These are phyloP conservation scores for Hydrolagus affinis DNA, from an alignment of 2,113 vertebrate genomes.

Conservation along the genomic window DNA sequence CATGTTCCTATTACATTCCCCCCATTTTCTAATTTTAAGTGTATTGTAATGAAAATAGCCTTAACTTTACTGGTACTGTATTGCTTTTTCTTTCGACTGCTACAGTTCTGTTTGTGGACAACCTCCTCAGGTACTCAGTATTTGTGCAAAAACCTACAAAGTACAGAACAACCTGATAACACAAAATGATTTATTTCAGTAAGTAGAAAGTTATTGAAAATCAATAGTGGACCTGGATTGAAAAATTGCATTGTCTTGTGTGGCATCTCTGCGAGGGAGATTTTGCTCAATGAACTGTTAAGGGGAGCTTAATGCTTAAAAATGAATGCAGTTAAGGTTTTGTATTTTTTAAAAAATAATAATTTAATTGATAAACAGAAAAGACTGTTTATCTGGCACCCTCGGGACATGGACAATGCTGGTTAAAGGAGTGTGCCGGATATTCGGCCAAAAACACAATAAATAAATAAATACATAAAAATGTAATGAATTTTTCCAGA, in stretches of 20 bases:
- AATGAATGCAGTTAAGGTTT: too few species aligned
- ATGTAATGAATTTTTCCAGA: too few species aligned
- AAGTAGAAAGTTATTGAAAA: neutral
- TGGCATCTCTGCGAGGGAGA: neutral
- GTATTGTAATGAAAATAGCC: neutral
- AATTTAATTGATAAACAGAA: too few species aligned
- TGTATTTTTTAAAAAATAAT: neutral
- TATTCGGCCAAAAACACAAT: too few species aligned
- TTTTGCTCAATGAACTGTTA: neutral
- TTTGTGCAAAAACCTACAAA: neutral
- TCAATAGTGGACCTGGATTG: neutral
- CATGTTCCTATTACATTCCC: neutral
- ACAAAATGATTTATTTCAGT: neutral
- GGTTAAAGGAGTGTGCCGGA: too few species aligned
- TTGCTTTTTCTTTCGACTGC: neutral
- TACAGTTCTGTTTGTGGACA: neutral
- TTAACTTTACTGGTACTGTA: neutral
- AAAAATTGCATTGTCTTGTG: neutral
- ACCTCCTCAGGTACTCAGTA: neutral
- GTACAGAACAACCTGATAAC: neutral
- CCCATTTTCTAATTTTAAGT: neutral
- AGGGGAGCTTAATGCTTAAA: neutral
- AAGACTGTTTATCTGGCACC: too few species aligned
- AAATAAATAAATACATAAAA: too few species aligned
- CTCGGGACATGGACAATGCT: too few species aligned